A percentile compares a stretch with the other conserved stretches of the same genome.
These are phyloP conservation scores for Stramonita haemastoma DNA, from an alignment of 2,888 invertebrate genomes.

Conservation along the genomic window DNA sequence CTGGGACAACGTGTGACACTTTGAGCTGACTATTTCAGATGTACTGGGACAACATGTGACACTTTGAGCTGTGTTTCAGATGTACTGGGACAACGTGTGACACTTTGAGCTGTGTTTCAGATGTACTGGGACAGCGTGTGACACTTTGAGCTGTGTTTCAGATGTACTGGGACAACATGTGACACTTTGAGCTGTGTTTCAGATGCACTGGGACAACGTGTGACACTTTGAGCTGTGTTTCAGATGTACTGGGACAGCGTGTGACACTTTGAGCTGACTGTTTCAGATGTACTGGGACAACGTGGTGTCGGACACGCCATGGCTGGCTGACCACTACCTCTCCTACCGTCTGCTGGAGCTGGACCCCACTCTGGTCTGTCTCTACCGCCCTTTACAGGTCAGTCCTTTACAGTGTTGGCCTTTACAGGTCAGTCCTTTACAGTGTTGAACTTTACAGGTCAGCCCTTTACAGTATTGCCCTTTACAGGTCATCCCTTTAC, in stretches of 20 bases:
- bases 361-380: conserved; percentile 32
- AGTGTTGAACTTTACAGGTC: conserved; percentile 40
- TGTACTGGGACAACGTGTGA: conserved; percentile 43
- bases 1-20: conserved; percentile 42
- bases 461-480: conserved; percentile 16
- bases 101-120: no score
- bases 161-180: conserved; percentile 42
- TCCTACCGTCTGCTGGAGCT: conserved; percentile 46
- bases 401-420: conserved; percentile 15
- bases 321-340: conserved; percentile 46
- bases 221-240: no score
- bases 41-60: conserved; percentile 42
- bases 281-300: conserved; percentile 47
- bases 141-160: no score
- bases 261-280: neutral
- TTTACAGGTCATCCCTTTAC: conserved; percentile 39
- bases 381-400: conserved; percentile 42
- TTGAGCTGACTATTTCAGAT: conserved; percentile 46
- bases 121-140: conserved; percentile 42
- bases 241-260: conserved; percentile 46
- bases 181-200: no score
- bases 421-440: conserved; percentile 39
- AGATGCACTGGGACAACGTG: conserved; percentile 44
- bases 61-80: no score
- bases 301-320: conserved; percentile 23